Evolutionary conservation across 2,797 vertebrate genomes (phyloP).

Genomic region (Gymnothorax javanicus): DNA sequence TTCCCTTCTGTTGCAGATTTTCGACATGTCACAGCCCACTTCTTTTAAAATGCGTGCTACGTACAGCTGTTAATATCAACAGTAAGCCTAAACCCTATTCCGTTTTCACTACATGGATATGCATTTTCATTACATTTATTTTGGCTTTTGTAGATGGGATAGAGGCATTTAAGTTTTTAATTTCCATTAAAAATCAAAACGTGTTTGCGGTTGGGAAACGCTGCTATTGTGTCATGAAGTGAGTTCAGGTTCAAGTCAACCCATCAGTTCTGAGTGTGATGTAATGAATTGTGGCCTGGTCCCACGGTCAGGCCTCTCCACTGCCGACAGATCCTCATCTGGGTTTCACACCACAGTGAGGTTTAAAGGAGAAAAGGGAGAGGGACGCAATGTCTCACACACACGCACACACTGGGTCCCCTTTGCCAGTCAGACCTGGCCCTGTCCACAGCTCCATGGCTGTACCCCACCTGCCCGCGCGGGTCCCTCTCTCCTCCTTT

Average conservation of each 20-base stretch:
- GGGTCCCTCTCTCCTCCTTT: background rate
- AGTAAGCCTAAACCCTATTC: too few relatives aligned
- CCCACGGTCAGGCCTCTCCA: background rate
- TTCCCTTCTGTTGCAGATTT: too few relatives aligned
- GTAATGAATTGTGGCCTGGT: background rate
- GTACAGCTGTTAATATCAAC: too few relatives aligned
- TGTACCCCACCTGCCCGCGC: background rate
- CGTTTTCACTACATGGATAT: too few relatives aligned
- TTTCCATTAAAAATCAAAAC: too few relatives aligned
- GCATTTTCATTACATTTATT: too few relatives aligned
- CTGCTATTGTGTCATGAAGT: background rate
- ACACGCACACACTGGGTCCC: background rate
- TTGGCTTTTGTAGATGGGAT: too few relatives aligned
- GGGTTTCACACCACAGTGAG: slow-evolving; percentile 19
- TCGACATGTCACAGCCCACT: too few relatives aligned
- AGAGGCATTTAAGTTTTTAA: too few relatives aligned
- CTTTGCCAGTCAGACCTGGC: background rate
- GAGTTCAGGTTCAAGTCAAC: background rate
- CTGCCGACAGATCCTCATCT: background rate
- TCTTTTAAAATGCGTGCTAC: too few relatives aligned
- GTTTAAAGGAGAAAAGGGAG: slow-evolving; percentile 1
- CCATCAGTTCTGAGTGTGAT: slow-evolving; percentile 14
- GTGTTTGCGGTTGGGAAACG: too few relatives aligned
- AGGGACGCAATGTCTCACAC: slow-evolving; percentile 1
- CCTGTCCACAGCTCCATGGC: background rate